Base-by-base conservation (phyloP, 2,113 vertebrate species). In the Ancistrus triradiatus region DNA sequence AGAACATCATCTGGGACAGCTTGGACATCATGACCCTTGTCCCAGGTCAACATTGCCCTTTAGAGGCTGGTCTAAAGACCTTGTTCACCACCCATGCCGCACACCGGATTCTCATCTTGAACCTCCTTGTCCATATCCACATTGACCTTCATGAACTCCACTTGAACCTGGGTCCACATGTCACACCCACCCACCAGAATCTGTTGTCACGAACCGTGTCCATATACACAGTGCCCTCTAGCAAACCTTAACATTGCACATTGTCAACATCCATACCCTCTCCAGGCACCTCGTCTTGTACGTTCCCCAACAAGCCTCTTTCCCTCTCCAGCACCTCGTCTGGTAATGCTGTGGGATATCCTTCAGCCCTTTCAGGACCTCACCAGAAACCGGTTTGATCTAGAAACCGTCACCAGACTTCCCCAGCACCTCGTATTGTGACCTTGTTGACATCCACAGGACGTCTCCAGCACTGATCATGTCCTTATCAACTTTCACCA, bases 41-140 rank as follows among this genome's bases (percentile, higher is more conserved):
- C n/a, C n/a, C n/a, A n/a, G n/a, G n/a, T n/a, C n/a, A n/a, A n/a
- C n/a, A n/a, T n/a, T n/a, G n/a, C n/a, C n/a, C n/a, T n/a, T n/a
- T n/a, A n/a, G n/a, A n/a, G n/a, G n/a, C n/a, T n/a, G n/a, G 31
- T 51, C 1, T 19, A n/a, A n/a, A n/a, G n/a, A n/a, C n/a, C n/a
- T n/a, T n/a, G n/a, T n/a, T 10, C 35, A 37, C 24, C 27, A 31
- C 27, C 7, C 27, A 7, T 31, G 3, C 55, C 74, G 79, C 67
- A 46, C 40, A 22, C 15, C 14, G 13, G n/a, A n/a, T n/a, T n/a
- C n/a, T 8, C 17, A 14, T 44, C 51, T 1, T 35, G 19, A 15
- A 22, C 60, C 13, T 19, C 55, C 14, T 55, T 11, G 14, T 55
- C 13, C 9, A 42, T 5, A 27, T 58, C 6, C 1, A 6, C 31